Evolutionary conservation across 2,888 invertebrate species (phyloP), one percentile per base, ranked within the genome.

Genomic region (Carabus problematicus): DNA sequence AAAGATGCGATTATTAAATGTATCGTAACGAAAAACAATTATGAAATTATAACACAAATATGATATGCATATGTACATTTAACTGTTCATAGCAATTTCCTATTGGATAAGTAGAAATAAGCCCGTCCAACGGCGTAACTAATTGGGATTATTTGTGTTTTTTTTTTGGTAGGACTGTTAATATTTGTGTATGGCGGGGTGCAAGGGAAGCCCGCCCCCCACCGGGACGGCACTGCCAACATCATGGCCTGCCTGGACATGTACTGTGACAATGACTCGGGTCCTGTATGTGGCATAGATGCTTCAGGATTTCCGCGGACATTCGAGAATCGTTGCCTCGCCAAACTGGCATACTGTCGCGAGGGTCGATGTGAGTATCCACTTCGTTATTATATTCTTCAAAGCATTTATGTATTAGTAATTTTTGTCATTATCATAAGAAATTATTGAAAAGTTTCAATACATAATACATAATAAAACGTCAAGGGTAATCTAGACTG

Each of bases 251-350:
- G 67, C 43, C 52, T 60, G 12, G 67, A 67, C 39, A 54, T 54
- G 11, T 18, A 12, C 11, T 79, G 79, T 68, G 75, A 78, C 60
- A 81, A 84, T 0, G 82, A 83, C 1, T 80, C 83, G 0, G 86
- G 86, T 0, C 87, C 87, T 0, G 85, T 87, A 2, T 87, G 87
- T 75, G 86, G 85, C 0, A 85, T 87, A 71, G 86, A 87, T 73
- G 86, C 85, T 0, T 80, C 85, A 1, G 87, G 87, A 39, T 82
- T 84, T 0, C 84, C 86, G 1, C 78, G 84, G 72, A 86, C 86
- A 0, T 87, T 87, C 72, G 84, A 84, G 47, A 86, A 85, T n/a
- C 77, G 85, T 4, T 87, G 87, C 73, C 85, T 86, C 73, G 82
- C 86, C 19, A 84, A 86, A 71, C 82, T 85, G 9, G 85, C 82